Conservation (phyloP, 2,797 vertebrate genomes). For the Enteromius unitaeniatus region DNA sequence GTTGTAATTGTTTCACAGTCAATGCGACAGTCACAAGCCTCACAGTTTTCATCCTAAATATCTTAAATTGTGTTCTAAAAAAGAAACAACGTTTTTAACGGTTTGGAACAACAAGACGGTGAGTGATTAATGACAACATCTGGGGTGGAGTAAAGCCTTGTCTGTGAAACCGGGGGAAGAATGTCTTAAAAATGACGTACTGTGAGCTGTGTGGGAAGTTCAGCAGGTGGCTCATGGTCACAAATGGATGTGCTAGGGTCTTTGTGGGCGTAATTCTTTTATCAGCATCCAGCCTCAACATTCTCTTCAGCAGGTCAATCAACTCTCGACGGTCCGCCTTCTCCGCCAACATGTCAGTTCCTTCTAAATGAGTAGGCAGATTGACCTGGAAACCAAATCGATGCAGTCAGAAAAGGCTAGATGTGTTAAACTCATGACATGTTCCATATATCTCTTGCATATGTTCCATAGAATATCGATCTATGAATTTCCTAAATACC, state of each 20-base stretch:
- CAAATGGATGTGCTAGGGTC: slow-evolving; percentile 95
- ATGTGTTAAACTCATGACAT: not conserved
- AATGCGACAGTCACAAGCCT: too few species aligned
- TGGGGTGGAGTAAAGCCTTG: not conserved
- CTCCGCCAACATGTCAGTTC: slow-evolving; percentile 98
- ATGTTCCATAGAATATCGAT: too few species aligned
- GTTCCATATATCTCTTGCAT: not conserved
- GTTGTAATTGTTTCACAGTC: too few species aligned
- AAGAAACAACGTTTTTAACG: too few species aligned
- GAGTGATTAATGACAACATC: too few species aligned
- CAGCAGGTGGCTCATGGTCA: slow-evolving; percentile 96
- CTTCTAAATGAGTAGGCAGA: slow-evolving; percentile 95
- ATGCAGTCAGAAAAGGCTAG: slow-evolving; percentile 8
- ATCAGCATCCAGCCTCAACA: slow-evolving; percentile 98
- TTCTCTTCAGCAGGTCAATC: slow-evolving; percentile 97
- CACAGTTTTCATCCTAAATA: too few species aligned
- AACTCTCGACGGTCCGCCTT: slow-evolving; percentile 97
- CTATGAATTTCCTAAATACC: slow-evolving; percentile 71
- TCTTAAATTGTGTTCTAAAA: too few species aligned
- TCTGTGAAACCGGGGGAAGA: not conserved
- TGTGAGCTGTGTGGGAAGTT: slow-evolving; percentile 98
- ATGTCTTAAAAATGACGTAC: slow-evolving; percentile 73
- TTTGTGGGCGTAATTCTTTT: slow-evolving; percentile 98
- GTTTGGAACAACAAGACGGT: too few species aligned
- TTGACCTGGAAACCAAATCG: slow-evolving; percentile 84